phyloP scores from a whole-genome alignment of 2,888 invertebrate species.

The Ochropacha duplaris region DNA sequence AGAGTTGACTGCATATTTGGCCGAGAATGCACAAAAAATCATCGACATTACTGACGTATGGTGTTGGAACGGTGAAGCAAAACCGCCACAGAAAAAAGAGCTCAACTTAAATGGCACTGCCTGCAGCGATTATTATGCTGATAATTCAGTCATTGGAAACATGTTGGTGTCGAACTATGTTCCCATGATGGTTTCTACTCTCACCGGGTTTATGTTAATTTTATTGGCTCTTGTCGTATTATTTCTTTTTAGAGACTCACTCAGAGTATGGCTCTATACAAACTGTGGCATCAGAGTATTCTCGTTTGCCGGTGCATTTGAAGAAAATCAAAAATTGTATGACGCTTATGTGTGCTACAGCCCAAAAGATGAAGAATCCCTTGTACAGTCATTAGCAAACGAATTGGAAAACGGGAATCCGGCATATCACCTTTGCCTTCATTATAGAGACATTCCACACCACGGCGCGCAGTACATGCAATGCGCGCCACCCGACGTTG shows the following conservation, averaged over 20 bases:
- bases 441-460: conserved; percentile 92
- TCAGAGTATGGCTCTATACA: conserved; percentile 93
- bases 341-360: conserved; percentile 97
- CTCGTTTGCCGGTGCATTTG: conserved; percentile 86
- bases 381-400: conserved; percentile 91
- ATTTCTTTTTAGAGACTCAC: conserved; percentile 93
- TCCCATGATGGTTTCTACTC: conserved; percentile 91
- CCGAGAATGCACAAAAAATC: conserved; percentile 91
- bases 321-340: conserved; percentile 93
- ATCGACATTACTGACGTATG: conserved; percentile 90
- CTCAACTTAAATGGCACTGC: conserved; percentile 93
- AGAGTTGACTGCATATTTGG: conserved; percentile 91
- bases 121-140: conserved; percentile 93
- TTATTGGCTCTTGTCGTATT: conserved; percentile 89
- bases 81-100: conserved; percentile 89
- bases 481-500: conserved; percentile 89
- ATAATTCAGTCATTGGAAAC: conserved; percentile 91
- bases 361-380: conserved; percentile 95
- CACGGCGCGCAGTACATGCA: conserved; percentile 87
- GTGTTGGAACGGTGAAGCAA: conserved; percentile 90
- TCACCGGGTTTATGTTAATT: conserved; percentile 89
- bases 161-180: conserved; percentile 93
- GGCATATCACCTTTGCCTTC: conserved; percentile 92
- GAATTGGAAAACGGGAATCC: conserved; percentile 92
- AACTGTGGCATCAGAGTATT: conserved; percentile 93